phyloP scores from a whole-genome alignment of 2,888 invertebrate species.

The Tetanocera ferruginea region DNA sequence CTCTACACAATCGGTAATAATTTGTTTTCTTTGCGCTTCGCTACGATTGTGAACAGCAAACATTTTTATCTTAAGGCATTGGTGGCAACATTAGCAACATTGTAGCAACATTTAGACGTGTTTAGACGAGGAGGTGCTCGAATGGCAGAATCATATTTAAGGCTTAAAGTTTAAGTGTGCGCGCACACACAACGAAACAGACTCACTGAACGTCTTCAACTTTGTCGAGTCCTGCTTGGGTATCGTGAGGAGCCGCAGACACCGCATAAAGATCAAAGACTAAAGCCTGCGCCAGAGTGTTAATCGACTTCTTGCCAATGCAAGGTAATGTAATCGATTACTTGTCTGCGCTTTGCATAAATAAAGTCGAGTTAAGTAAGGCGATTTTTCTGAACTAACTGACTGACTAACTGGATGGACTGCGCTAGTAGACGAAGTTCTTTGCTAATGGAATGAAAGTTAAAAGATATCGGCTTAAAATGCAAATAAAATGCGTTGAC shows the following conservation, averaged over 20 bases:
- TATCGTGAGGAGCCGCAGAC: not conserved
- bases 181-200: not conserved
- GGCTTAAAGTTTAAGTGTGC: not conserved
- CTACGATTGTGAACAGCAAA: not conserved
- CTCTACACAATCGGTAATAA: conserved; percentile 8
- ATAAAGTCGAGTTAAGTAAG: not conserved
- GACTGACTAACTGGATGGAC: not conserved
- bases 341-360: not conserved
- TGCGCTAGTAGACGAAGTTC: not conserved
- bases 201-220: not conserved
- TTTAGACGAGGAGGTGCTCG: not conserved
- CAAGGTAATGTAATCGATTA: conserved; percentile 19
- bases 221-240: not conserved
- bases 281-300: conserved; percentile 1
- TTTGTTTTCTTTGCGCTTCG: conserved; percentile 10
- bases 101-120: not conserved
- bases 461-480: not conserved
- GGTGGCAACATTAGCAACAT: not conserved
- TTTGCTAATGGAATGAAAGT: not conserved
- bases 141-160: not conserved
- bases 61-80: not conserved
- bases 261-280: conserved; percentile 26
- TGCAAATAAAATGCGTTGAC: not conserved
- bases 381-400: not conserved
- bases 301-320: conserved; percentile 1